Conservation (phyloP, 2,888 invertebrate species). For the Seira sanloemensis region DNA sequence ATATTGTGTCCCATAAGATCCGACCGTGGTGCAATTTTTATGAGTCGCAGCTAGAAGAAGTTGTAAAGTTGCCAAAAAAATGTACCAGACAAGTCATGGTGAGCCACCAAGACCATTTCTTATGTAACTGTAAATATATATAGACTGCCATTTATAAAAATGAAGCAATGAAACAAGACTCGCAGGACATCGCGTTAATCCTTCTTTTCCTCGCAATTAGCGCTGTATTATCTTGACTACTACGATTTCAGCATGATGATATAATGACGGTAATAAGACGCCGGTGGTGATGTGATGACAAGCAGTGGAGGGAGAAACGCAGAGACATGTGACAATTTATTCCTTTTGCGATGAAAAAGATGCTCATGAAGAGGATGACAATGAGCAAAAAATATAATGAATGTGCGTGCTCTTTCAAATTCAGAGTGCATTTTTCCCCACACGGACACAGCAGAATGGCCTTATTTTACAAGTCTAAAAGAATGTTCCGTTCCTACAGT, state of each 20-base stretch:
- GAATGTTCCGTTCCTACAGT: no score
- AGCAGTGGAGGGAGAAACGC: neutral
- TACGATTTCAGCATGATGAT: slow-evolving; percentile 16
- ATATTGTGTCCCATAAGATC: no score
- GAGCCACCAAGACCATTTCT: neutral
- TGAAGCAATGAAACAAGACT: neutral
- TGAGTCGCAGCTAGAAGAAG: neutral
- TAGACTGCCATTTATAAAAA: neutral
- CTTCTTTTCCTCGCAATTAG: slow-evolving; percentile 38
- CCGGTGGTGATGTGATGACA: neutral
- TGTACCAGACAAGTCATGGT: neutral
- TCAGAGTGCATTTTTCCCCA: neutral
- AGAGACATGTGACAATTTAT: slow-evolving; percentile 27
- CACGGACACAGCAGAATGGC: no score
- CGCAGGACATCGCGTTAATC: slow-evolving; percentile 1
- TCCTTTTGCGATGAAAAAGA: slow-evolving; percentile 13
- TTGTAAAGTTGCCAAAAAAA: neutral
- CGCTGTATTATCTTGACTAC: slow-evolving; percentile 16
- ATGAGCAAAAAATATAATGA: neutral
- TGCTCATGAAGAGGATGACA: slow-evolving; percentile 25
- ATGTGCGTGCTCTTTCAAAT: no score
- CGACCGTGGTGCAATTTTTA: neutral
- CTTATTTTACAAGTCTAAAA: no score
- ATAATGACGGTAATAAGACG: slow-evolving; percentile 20
- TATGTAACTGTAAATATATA: neutral